These are phyloP conservation scores for Drosophila diplacantha DNA, from an alignment of 2,888 invertebrate species.

Conservation along the genomic window DNA sequence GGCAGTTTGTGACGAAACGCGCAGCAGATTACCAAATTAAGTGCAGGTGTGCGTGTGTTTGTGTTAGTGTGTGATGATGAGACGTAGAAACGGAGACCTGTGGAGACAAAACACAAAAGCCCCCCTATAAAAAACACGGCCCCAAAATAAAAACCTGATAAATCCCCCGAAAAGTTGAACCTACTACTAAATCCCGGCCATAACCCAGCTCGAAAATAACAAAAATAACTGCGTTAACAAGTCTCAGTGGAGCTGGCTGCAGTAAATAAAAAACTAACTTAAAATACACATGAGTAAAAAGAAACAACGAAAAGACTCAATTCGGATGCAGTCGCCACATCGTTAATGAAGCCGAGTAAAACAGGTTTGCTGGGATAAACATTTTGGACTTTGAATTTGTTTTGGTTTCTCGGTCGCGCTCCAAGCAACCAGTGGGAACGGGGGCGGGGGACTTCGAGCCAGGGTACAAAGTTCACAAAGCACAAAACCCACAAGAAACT, in stretches of 20 bases:
- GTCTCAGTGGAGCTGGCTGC: conserved; percentile 1
- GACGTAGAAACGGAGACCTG: conserved; percentile 10
- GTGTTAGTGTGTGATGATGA: neutral
- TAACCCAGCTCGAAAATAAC: conserved; percentile 9
- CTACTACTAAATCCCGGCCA: conserved; percentile 10
- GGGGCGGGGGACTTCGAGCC: conserved; percentile 18
- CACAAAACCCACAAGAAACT: conserved; percentile 12
- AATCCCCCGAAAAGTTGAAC: conserved; percentile 14
- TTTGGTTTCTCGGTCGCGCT: conserved; percentile 27
- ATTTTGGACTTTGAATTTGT: conserved; percentile 31
- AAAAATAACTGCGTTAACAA: conserved; percentile 13
- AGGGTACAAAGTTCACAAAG: conserved; percentile 44
- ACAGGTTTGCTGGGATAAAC: conserved; percentile 50
- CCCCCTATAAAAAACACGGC: neutral
- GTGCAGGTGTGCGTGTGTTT: conserved; percentile 14
- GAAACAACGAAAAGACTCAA: conserved; percentile 6
- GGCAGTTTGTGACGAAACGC: conserved; percentile 8
- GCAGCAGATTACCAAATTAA: conserved; percentile 11
- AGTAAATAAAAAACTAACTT: neutral
- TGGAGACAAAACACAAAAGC: conserved; percentile 17
- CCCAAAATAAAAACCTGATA: conserved; percentile 14
- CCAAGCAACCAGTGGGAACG: neutral
- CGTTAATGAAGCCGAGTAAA: conserved; percentile 40
- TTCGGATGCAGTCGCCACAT: conserved; percentile 21
- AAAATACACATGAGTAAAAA: neutral